Percentiles rank a stretch among this genome's conserved stretches.
Evolutionary conservation across 2,113 vertebrate species (phyloP).

Genomic region (Petromus typicus): DNA sequence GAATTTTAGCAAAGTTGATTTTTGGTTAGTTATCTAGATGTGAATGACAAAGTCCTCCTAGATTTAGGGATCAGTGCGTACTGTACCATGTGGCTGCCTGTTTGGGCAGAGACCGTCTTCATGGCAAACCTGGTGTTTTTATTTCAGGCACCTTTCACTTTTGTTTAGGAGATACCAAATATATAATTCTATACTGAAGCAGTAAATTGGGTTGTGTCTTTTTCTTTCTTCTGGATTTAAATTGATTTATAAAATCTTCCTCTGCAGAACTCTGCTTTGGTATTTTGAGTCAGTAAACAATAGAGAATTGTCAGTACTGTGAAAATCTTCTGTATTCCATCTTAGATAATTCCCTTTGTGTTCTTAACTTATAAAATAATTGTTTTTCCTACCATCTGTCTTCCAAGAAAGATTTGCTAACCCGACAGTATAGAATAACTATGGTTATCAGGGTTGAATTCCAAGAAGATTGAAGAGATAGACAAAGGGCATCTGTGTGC

Average conservation of each 20-base stretch:
- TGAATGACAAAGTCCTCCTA: not conserved
- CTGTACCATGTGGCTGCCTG: not conserved
- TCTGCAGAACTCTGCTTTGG: conserved; percentile 7
- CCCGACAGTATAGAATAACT: conserved; percentile 50
- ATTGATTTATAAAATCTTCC: conserved; percentile 51
- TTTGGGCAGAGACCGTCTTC: not conserved
- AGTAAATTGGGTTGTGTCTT: not conserved
- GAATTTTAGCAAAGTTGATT: conserved; percentile 2
- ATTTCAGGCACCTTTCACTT: not conserved
- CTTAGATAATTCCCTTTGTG: conserved; percentile 59
- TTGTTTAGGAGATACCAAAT: conserved; percentile 47
- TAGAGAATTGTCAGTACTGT: conserved; percentile 48
- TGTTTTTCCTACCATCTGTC: conserved; percentile 34
- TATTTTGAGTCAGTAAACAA: conserved; percentile 45
- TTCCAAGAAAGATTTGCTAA: conserved; percentile 44
- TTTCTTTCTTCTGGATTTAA: conserved; percentile 39
- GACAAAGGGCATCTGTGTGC: conserved; percentile 50
- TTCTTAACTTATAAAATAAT: conserved; percentile 63
- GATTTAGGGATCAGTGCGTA: not conserved
- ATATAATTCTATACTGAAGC: conserved; percentile 42
- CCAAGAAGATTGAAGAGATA: conserved; percentile 58
- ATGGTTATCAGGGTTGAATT: conserved; percentile 64
- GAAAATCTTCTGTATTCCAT: conserved; percentile 24
- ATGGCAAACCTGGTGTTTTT: conserved; percentile 4
- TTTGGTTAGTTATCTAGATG: not conserved